Evolutionary conservation across 2,888 invertebrate species (phyloP).

Genomic region (Colostygia pectinataria): DNA sequence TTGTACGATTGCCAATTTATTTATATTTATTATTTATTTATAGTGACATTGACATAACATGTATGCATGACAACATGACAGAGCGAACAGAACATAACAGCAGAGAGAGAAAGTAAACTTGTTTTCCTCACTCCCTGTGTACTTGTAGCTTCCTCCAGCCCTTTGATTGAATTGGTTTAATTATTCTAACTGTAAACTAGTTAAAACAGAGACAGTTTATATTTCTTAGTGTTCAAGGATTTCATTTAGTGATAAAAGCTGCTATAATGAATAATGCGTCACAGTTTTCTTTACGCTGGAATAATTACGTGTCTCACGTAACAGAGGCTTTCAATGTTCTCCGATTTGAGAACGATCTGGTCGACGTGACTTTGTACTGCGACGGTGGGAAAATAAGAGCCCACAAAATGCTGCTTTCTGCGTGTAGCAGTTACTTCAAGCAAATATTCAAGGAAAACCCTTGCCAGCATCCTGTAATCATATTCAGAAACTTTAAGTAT

Average conservation of each 20-base stretch:
- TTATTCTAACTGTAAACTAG: too few species aligned
- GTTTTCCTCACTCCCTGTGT: too few species aligned
- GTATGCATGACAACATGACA: too few species aligned
- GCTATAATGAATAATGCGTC: constrained; percentile 84
- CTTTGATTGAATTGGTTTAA: too few species aligned
- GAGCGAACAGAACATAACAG: too few species aligned
- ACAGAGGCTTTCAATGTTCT: constrained; percentile 91
- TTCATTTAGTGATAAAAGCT: constrained; percentile 6
- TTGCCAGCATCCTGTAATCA: constrained; percentile 91
- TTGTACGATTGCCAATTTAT: too few species aligned
- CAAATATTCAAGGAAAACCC: constrained; percentile 89
- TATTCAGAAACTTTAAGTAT: constrained; percentile 90
- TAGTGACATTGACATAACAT: too few species aligned
- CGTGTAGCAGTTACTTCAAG: constrained; percentile 92
- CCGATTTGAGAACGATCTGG: constrained; percentile 86
- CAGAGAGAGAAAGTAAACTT: too few species aligned
- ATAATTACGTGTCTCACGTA: constrained; percentile 91
- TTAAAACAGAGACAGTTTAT: too few species aligned
- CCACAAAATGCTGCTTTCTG: constrained; percentile 92
- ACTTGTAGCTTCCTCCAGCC: too few species aligned
- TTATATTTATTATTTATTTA: too few species aligned
- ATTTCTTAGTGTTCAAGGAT: not conserved
- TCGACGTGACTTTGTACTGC: constrained; percentile 93
- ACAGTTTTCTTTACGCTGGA: constrained; percentile 94
- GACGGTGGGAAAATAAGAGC: constrained; percentile 93